Base-by-base conservation (phyloP, 2,113 vertebrate species). In the Pyrgilauda ruficollis region DNA sequence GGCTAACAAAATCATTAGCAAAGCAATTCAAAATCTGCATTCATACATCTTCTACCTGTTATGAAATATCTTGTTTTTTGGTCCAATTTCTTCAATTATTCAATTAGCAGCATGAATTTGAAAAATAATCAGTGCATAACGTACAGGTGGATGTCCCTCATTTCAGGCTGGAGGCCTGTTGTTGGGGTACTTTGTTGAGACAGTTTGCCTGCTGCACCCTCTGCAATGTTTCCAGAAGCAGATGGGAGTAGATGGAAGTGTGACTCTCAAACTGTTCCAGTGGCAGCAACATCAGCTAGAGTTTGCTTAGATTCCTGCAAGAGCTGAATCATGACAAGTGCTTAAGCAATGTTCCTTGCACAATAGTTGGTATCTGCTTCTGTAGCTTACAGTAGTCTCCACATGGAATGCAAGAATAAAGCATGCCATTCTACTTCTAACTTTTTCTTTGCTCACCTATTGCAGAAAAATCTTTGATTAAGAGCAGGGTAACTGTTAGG, bases 31-130 rank as follows among this genome's bases (percentile, higher is more conserved):
- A 27, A 82, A 62, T 58, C 20, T 62, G 11, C 43, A 46, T 56
- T 17, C 22, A 22, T 37, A 3, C 18, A 35, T 47, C 6, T 84
- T 69, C 30, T 44, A 22, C 3, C 1, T 35, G 30, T 53, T 27
- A 39, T 27, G 4, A 69, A 69, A 1, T 4, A 50, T 31, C 0
- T 2, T 7, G 52, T 72, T 47, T 15, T 62, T 43, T 6, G 0
- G 11, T 15, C 11, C 11, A 61, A 24, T 64, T 69, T 75, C 9
- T 58, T 64, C 13, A 44, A 10, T 41, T 75, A 41, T 9, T 82
- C 24, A 66, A 67, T 58, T 70, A 70, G 22, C 31, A 75, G 15
- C 11, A 59, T 49, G 64, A 49, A 9, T 79, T 39, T 58, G 22
- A 39, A 79, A 35, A 46, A 5, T 15, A 44, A 41, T 28, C 3